Evolutionary conservation across 2,888 invertebrate genomes (phyloP).

Genomic region (Formica aserva): DNA sequence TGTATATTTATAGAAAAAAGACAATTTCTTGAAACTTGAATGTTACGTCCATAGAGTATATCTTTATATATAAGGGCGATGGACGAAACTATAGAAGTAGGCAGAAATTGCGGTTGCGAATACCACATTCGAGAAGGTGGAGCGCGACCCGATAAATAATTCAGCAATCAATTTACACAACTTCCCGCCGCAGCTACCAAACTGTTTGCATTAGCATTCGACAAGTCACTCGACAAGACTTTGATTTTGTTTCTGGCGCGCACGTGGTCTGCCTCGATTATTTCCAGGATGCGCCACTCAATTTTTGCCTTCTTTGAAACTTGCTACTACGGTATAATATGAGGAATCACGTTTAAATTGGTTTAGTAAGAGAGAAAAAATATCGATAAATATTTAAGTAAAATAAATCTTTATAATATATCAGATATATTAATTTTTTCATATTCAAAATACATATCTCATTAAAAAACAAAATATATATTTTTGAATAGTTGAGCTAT

Average conservation of each 20-base stretch:
- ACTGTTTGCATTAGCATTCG: constrained; percentile 77
- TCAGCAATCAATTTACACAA: constrained; percentile 81
- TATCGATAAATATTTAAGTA: not conserved
- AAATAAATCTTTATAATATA: not conserved
- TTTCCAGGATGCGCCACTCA: constrained; percentile 31
- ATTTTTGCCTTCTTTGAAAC: constrained; percentile 29
- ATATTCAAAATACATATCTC: not conserved
- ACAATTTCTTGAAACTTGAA: not conserved
- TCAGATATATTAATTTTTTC: not conserved
- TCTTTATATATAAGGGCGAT: not conserved
- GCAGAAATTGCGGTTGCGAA: constrained; percentile 38
- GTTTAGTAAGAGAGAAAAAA: not conserved
- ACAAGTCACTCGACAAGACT: constrained; percentile 64
- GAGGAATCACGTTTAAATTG: not conserved
- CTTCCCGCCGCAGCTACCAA: constrained; percentile 65
- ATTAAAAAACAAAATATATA: not conserved
- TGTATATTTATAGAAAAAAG: not conserved
- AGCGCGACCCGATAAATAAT: constrained; percentile 77
- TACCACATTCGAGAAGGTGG: constrained; percentile 41
- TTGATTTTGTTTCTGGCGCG: constrained; percentile 77
- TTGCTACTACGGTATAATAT: constrained; percentile 19
- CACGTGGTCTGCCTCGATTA: constrained; percentile 75
- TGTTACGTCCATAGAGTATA: not conserved
- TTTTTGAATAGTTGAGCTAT: not conserved
- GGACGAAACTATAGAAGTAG: not conserved